Evolutionary conservation across 1,140 invertebrate genomes (phyloP), one percentile per base, ranked within the genome.

Genomic region (Proctacanthus coquilletti): DNA sequence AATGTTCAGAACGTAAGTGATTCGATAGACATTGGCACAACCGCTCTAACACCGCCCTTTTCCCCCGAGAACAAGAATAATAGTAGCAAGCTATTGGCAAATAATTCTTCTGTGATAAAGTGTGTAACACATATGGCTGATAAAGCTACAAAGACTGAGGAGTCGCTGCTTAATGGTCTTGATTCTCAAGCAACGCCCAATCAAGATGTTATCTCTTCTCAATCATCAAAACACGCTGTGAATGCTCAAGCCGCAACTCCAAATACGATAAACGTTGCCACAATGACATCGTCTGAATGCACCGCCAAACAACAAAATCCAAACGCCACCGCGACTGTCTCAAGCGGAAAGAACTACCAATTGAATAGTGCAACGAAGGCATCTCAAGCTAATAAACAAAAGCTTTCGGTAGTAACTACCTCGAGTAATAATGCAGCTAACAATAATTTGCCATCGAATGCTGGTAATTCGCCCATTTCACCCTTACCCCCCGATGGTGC

Each of bases 31-130:
- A 52, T 61, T 45, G 62, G 63, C 52, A 60, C 61, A 43, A 59
- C 66, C 47, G 63, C 65, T 43, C 60, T 70, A 45, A 70, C 70
- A 50, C 70, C 70, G 42, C 70, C 69, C 45, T 65, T 60, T 61
- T 72, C 70, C 50, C 70, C 70, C 45, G 68, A 71, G 59, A 71
- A 71, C 8, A 27, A 27, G 13, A 27, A 8, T 27, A 27, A 8
- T 8, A 27, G 13, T 27, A 27, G 13, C 8, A 13, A 9, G 13
- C 23, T 27, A 27, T 27, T 27, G 13, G 13, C 13, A 9, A 33
- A 36, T 18, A 31, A 36, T 31, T 34, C 34, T 34, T 31, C 40
- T 56, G 53, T 56, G 53, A 56, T 56, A 56, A 56, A 56, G 53
- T 56, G 53, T 56, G 34, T 50, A 56, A 56, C 53, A 56, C 53